phyloP scores from a whole-genome alignment of 2,797 vertebrate genomes.

The Myiothlypis chrysogaster region DNA sequence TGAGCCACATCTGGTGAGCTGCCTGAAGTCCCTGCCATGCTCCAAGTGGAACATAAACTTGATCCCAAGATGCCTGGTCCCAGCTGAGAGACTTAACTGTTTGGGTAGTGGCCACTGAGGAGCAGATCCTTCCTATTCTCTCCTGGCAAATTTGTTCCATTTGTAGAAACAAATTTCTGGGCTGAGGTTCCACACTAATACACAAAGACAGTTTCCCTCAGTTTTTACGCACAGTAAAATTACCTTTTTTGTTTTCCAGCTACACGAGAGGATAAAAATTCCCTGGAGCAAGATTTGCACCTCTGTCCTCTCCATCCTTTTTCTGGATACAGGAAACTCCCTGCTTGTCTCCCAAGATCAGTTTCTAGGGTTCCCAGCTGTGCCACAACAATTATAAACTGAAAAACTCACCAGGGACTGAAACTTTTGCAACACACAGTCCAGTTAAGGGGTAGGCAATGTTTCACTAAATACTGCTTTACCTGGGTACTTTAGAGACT shows the following conservation, averaged over 20 bases:
- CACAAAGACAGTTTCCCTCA: not conserved
- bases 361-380: not conserved
- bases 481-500: not conserved
- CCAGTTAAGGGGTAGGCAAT: not conserved
- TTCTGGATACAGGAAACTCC: not conserved
- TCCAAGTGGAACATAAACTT: not conserved
- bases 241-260: not conserved
- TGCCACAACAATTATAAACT: not conserved
- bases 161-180: not conserved
- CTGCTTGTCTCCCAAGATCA: not conserved
- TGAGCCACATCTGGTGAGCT: not conserved
- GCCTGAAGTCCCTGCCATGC: not conserved
- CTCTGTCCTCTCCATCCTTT: not conserved
- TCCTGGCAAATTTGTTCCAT: not conserved
- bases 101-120: not conserved
- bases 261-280: not conserved
- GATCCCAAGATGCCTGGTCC: not conserved
- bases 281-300: not conserved
- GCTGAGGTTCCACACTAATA: not conserved
- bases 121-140: not conserved
- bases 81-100: not conserved
- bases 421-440: not conserved
- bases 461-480: not conserved
- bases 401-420: not conserved
- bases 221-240: not conserved